Evolutionary conservation across 2,113 vertebrate species (phyloP), one percentile per base, ranked within the genome.

Genomic region (Martes martes): DNA sequence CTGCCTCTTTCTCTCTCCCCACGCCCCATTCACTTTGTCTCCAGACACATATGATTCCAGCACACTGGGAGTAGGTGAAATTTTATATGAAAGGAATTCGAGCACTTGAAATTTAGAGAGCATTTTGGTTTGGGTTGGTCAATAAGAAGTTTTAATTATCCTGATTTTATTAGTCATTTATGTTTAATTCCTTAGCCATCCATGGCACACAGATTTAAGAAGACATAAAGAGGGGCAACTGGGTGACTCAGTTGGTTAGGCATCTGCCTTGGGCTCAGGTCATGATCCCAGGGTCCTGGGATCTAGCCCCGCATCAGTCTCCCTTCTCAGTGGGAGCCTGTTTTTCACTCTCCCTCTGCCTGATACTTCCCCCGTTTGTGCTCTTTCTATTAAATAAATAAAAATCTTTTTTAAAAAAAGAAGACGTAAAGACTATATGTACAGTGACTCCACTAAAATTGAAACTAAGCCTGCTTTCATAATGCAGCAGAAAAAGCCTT

Each of bases 111-210:
- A 84, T 89, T 84, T 55, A 67, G 57, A 90, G n/a, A 69, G 33
- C 71, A 93, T 81, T 80, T 91, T 89, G 50, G 11, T 52, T 85
- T 76, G 3, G 50, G 13, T 85, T 91, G 31, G 52, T 55, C 50
- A 7, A 36, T 36, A 69, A 86, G 50, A 79, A 69, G 74, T 86
- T 97, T 86, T 84, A 10, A 69, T 86, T 67, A 33, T 47, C 80
- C 50, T 61, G 28, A 94, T 92, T 85, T 83, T 91, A 92, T 86
- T 69, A 81, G n/a, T 76, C 84, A 91, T 33, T 92, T 39, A 47
- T 82, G 96, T 84, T 21, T 81, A 96, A 96, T 91, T 89, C 36
- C 33, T 82, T 63, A 71, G 74, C 36, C 63, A 74, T 65, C 31
- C 47, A 24, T 89, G 57, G 65, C 91, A 89, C 33, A 81, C 52